Base-by-base conservation (phyloP, 2,797 vertebrate genomes). In the Micropoecilia bifurca region DNA sequence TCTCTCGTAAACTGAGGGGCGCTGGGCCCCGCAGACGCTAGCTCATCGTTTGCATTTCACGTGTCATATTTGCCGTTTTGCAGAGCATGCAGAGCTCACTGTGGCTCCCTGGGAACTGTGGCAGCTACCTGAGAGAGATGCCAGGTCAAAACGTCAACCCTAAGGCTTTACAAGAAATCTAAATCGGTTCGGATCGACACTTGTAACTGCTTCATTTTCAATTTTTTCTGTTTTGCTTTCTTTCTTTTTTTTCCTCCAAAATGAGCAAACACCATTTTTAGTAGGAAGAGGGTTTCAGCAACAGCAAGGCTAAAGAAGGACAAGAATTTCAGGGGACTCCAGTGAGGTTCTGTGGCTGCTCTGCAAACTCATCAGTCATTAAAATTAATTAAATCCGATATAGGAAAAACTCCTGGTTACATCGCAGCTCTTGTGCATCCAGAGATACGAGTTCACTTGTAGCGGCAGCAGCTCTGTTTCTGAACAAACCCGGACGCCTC, bases 1-100 rank as follows among this genome's bases (percentile, higher is more conserved):
- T 95, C 95, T 95, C 92, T 94, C 94, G 93, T 95, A 93, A 95
- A 92, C 88, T 89, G 90, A 91, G 90, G 91, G 92, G 88, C 85
- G 84, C 88, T 91, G 82, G 91, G 90, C 91, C 61, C 88, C 82
- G 88, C 75, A 91, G 93, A 94, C 79, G 84, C 88, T 85, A 87
- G 91, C 88, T 89, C 90, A 90, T 80, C 89, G 82, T 82, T 53
- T 33, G 7, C 92, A 88, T 90, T 89, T 93, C 88, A 81, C 77
- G 86, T 69, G 28, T 83, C 57, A 2, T 46, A 41, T 20, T 77
- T 77, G 84, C 68, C 6, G 76, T 83, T 36, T 73, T 81, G 80
- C 89, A 89, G 87, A 90, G 90, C 28, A 61, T 0, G 61, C 84
- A 77, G 87, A 84, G 33, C 83, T 73, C 83, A 77, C 71, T 4